Conservation (phyloP, 2,888 invertebrate species). For the Cybosia mesomella region DNA sequence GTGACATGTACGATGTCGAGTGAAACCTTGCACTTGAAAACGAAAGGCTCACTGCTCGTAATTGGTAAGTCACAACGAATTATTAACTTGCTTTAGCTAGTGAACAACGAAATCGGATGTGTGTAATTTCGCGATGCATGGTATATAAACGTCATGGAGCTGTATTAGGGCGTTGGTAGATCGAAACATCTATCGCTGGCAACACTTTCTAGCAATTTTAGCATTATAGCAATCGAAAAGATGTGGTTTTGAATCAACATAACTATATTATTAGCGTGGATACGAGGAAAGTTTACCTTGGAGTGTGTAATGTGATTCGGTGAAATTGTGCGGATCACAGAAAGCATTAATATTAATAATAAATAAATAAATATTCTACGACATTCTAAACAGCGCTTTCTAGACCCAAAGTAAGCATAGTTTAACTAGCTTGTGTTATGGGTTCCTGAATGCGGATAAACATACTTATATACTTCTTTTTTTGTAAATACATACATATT, state of each 20-base stretch:
- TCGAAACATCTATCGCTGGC: neutral
- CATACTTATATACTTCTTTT: no score
- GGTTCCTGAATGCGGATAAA: no score
- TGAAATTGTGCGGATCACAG: neutral
- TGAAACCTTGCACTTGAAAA: constrained; percentile 72
- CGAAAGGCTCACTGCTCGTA: constrained; percentile 53
- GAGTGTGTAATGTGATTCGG: neutral
- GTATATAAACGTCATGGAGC: neutral
- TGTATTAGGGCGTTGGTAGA: neutral
- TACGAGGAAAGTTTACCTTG: neutral
- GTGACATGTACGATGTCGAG: constrained; percentile 34
- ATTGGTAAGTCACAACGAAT: constrained; percentile 7
- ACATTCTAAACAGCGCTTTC: no score
- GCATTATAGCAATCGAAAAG: neutral
- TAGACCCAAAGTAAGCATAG: no score
- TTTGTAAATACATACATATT: no score
- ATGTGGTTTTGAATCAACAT: constrained; percentile 1
- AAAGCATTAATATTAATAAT: neutral
- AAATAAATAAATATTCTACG: no score
- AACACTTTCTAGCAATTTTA: constrained; percentile 4
- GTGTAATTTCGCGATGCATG: neutral
- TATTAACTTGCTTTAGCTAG: constrained; percentile 4
- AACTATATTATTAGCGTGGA: neutral
- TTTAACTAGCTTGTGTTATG: no score
- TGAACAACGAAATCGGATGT: constrained; percentile 12